These are phyloP conservation scores for Sinotaia quadrata DNA, from an alignment of 2,888 invertebrate genomes.

Conservation along the genomic window DNA sequence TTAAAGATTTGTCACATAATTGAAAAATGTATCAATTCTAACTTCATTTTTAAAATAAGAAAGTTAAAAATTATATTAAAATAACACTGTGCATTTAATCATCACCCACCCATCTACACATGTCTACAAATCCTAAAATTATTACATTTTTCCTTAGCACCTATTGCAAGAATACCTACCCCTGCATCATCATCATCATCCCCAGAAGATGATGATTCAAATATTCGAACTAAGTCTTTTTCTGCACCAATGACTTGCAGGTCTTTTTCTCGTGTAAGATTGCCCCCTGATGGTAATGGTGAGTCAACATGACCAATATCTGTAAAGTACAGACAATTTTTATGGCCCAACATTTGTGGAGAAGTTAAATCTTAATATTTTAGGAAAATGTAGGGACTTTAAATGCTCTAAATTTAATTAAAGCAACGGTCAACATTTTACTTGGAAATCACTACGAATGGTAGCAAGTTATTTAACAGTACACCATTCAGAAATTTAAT, in stretches of 20 bases:
- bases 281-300: constrained; percentile 58
- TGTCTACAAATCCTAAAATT: background rate
- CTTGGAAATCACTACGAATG: too few relatives aligned
- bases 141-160: background rate
- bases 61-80: background rate
- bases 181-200: constrained; percentile 89
- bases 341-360: too few relatives aligned
- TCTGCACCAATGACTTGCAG: constrained; percentile 81
- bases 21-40: too few relatives aligned
- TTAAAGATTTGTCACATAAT: too few relatives aligned
- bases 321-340: too few relatives aligned
- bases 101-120: background rate
- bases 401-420: too few relatives aligned
- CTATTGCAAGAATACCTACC: constrained; percentile 75
- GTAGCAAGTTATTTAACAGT: too few relatives aligned
- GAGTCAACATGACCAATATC: constrained; percentile 56
- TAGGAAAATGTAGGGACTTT: too few relatives aligned
- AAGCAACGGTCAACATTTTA: too few relatives aligned
- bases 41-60: too few relatives aligned
- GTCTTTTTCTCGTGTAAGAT: constrained; percentile 79
- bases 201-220: constrained; percentile 76
- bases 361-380: too few relatives aligned
- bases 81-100: background rate
- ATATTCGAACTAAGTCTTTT: constrained; percentile 92
- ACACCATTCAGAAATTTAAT: too few relatives aligned